Evolutionary conservation across 2,797 vertebrate species (phyloP), one percentile per base, ranked within the genome.

Genomic region (Microctenopoma steveboyesi): DNA sequence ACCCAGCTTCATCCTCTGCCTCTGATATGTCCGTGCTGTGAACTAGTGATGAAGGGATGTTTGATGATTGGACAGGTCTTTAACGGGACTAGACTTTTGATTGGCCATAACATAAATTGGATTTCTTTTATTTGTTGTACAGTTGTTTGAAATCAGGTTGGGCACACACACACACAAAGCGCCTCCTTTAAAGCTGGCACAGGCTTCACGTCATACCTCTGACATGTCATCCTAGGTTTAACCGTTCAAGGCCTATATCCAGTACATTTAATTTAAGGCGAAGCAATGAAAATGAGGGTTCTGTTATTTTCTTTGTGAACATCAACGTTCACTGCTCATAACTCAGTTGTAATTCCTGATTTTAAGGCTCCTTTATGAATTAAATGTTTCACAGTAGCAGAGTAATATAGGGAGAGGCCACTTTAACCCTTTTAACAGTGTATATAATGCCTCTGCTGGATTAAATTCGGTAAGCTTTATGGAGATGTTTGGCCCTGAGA

Each of bases 11-110:
- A 25, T 30, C 62, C 37, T 57, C 50, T 2, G 64, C 69, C 72
- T 65, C 64, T 78, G 75, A 83, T 77, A 80, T 78, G 74, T 43
- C 63, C 78, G 74, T 79, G 77, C 64, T 49, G 77, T 78, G 64
- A 65, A n/a, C 55, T 22, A 18, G 72, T 18, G 74, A 79, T 9
- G 54, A 73, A 53, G 58, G 51, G 76, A 47, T 4, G 54, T 60
- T 48, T 30, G n/a, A 54, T 77, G 81, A 79, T 59, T 56, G 78
- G 79, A 65, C 83, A 4, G 68, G 14, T 40, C 70, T 76, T 76
- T 82, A 77, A 84, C 80, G 74, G 80, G 55, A 79, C 64, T 66
- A 55, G 76, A 83, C 53, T 37, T 84, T 69, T 86, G 77, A 87
- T 87, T 77, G 72, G 79, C 64, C 39, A 0, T 65, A 52, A 78